Conservation (phyloP, 1,140 invertebrate species). For the Wasmannia auropunctata region DNA sequence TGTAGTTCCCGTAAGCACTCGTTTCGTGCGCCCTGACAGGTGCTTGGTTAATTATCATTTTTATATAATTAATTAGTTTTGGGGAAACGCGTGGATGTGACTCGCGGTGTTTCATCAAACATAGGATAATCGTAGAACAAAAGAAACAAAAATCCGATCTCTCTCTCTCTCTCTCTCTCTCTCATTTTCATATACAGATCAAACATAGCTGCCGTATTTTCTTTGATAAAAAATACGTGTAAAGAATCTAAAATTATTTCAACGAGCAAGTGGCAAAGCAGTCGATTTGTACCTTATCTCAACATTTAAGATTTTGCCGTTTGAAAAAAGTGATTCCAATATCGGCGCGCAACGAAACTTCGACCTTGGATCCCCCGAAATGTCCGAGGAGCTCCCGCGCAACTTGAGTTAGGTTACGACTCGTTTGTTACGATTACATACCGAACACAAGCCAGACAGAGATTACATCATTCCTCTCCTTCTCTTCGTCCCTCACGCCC, state of each 20-base stretch:
- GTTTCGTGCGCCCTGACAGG: slow-evolving; percentile 24
- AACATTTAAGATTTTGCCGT: not conserved
- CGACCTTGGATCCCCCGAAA: slow-evolving; percentile 24
- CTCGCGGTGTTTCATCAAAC: not conserved
- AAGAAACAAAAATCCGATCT: not conserved
- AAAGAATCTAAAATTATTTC: not conserved
- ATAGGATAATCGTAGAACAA: not conserved
- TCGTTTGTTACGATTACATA: slow-evolving; percentile 31
- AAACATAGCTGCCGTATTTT: too few relatives aligned
- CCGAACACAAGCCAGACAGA: slow-evolving; percentile 26
- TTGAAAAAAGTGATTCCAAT: not conserved
- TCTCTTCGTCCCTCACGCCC: not conserved
- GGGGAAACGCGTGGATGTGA: slow-evolving; percentile 2
- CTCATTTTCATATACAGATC: not conserved
- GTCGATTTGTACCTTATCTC: not conserved
- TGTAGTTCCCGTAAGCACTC: slow-evolving; percentile 21
- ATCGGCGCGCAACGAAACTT: not conserved
- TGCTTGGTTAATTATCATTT: slow-evolving; percentile 46
- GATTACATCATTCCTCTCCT: slow-evolving; percentile 38
- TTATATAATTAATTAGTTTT: slow-evolving; percentile 43
- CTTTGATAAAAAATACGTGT: not conserved
- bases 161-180: too few relatives aligned
- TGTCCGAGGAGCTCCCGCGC: not conserved
- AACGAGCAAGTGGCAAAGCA: not conserved
- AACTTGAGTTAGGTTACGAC: not conserved